Base-by-base conservation (phyloP, 2,797 vertebrate genomes). In the Heterohyrax brucei region DNA sequence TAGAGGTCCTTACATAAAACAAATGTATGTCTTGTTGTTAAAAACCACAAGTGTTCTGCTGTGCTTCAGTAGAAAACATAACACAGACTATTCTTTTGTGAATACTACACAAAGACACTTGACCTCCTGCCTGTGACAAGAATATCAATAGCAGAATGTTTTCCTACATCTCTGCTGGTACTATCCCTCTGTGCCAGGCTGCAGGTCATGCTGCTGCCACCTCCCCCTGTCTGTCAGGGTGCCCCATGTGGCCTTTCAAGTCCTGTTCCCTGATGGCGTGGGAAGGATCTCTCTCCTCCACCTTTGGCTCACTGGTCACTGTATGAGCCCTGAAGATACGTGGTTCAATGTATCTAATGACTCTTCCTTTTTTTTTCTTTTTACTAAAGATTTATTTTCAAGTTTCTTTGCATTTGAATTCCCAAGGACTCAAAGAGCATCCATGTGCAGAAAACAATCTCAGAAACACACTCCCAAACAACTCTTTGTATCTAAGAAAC, bases 11-110 rank as follows among this genome's bases (percentile, higher is more conserved):
- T 48, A 83, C 78, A 83, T 92, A 77, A 88, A 93, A 94, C 92
- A 92, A 95, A 96, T 88, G 82, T 82, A 68, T 18, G 76, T 76
- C 92, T 96, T 96, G 87, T 93, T 97, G 96, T 83, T 39, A 93
- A 96, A 96, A 62, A 89, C 75, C 75, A 1, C 59, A 92, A 90
- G 92, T 44, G 50, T 90, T 88, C 78, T 76, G 39, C 85, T 44
- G 64, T 44, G 66, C 53, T 76, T 86, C 64, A 92, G 75, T 68
- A 59, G 76, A 59, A 96, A 96, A 94, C 56, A 89, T 81, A 95
- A 92, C 21, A 62, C 39, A 83, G 64, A 53, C 84, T 83, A 87
- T 87, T 92, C 95, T 92, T 93, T 12, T 66, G 93, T 96, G 96
- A 91, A 62, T 95, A 92, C 61, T 88, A 46, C 48, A 96, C 70